Conservation (phyloP, 2,113 vertebrate species). For the Phaethornis superciliosus region DNA sequence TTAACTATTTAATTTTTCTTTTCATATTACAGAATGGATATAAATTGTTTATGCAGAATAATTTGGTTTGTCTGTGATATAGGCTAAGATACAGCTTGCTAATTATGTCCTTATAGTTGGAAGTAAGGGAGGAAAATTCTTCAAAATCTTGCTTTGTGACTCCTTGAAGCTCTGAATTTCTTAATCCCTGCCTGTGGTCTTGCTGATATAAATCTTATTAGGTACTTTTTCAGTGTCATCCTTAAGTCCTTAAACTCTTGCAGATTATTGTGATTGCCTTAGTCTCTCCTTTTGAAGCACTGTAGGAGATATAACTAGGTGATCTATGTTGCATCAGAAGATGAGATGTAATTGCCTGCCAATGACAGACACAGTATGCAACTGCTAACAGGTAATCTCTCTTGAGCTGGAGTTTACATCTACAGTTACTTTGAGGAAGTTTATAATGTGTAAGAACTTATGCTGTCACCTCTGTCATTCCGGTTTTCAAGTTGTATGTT, state of each 20-base stretch:
- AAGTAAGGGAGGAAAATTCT: not conserved
- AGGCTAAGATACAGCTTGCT: not conserved
- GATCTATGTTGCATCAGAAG: not conserved
- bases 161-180: not conserved
- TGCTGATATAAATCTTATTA: not conserved
- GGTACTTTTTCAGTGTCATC: not conserved
- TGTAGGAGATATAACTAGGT: slow-evolving; percentile 18
- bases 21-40: not conserved
- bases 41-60: not conserved
- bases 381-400: not conserved
- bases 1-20: not conserved
- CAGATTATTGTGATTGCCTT: not conserved
- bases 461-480: not conserved
- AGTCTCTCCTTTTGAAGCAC: not conserved
- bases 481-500: not conserved
- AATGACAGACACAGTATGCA: not conserved
- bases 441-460: not conserved
- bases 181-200: not conserved
- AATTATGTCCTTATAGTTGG: not conserved
- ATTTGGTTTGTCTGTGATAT: not conserved
- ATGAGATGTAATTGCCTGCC: slow-evolving; percentile 28
- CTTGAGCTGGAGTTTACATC: not conserved
- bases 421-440: not conserved
- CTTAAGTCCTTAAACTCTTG: not conserved
- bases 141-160: not conserved